Evolutionary conservation across 2,797 vertebrate genomes (phyloP).

Genomic region (Sebastes diploproa): DNA sequence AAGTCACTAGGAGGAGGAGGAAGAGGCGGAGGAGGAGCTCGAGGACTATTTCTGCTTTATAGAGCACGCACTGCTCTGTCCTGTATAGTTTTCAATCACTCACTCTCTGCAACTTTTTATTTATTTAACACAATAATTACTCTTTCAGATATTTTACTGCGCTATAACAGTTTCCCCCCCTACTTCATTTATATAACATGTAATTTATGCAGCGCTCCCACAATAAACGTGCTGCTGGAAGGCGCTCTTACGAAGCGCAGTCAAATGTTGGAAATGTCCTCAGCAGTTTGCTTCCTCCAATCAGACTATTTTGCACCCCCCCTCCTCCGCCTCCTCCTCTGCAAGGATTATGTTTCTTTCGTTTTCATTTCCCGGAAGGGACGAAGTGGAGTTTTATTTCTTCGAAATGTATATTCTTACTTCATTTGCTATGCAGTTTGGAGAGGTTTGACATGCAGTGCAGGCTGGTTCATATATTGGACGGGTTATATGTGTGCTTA

Average conservation of each 20-base stretch:
- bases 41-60: neutral
- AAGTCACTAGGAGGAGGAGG: conserved; percentile 3
- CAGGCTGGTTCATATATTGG: neutral
- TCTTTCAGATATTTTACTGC: neutral
- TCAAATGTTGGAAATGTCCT: conserved; percentile 26
- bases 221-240: neutral
- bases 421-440: neutral
- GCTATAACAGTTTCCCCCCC: too few species aligned
- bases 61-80: neutral
- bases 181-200: neutral
- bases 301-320: conserved; percentile 20
- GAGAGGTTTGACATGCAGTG: neutral
- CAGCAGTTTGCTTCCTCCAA: conserved; percentile 39
- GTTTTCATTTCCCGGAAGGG: conserved; percentile 89
- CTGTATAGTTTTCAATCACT: neutral
- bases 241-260: neutral
- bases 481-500: neutral
- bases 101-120: neutral
- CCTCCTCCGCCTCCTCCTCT: neutral
- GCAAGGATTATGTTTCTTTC: conserved; percentile 81
- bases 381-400: conserved; percentile 34
- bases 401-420: neutral
- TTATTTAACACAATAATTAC: fast-evolving
- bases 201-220: fast-evolving
- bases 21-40: conserved; percentile 5